Percentiles rank a stretch among this genome's conserved stretches.
phyloP scores from a whole-genome alignment of 2,797 vertebrate species.

The Microctenopoma stevenorrisi region DNA sequence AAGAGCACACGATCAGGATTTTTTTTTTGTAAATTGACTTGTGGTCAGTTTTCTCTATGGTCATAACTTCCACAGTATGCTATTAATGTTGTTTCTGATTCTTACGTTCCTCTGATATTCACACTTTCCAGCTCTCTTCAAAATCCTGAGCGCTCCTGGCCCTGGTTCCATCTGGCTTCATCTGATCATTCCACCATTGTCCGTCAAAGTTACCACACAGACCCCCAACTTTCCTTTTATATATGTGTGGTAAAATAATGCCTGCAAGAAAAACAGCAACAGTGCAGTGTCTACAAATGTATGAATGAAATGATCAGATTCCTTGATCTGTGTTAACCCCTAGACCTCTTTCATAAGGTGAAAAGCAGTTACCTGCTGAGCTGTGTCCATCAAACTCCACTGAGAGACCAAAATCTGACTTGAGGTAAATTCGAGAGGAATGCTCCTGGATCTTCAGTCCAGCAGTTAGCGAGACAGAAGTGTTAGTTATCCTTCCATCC shows the following conservation, averaged over 20 bases:
- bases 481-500: conserved; percentile 77
- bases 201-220: conserved; percentile 89
- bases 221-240: conserved; percentile 81
- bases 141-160: conserved; percentile 75
- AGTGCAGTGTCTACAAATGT: background rate
- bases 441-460: conserved; percentile 82
- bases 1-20: background rate
- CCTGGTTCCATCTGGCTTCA: conserved; percentile 79
- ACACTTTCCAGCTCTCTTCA: conserved; percentile 87
- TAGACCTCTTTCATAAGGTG: background rate
- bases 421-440: conserved; percentile 78
- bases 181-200: conserved; percentile 77
- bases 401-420: conserved; percentile 88
- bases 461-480: conserved; percentile 76
- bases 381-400: conserved; percentile 81
- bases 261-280: conserved; percentile 69
- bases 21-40: background rate
- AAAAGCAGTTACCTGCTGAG: conserved; percentile 80
- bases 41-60: background rate
- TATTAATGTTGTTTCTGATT: background rate
- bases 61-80: background rate
- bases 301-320: background rate
- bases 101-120: conserved; percentile 62
- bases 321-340: background rate
- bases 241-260: conserved; percentile 81